Evolutionary conservation across 2,888 invertebrate genomes (phyloP).

Genomic region (Shargacucullia verbasci): DNA sequence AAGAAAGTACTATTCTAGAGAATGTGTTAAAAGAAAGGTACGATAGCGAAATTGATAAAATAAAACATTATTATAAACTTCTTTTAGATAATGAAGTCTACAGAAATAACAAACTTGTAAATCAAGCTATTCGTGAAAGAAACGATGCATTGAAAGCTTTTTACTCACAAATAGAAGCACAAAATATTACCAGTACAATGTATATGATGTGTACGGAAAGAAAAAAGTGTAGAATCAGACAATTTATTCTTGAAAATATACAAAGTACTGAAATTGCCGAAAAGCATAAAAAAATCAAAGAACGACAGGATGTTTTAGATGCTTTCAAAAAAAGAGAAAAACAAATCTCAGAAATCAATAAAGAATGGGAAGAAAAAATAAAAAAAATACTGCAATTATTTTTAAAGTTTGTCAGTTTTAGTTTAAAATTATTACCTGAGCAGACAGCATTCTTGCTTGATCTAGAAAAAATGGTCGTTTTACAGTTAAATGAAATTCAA

Average conservation of each 20-base stretch:
- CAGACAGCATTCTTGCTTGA: constrained; percentile 81
- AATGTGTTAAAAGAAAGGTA: constrained; percentile 66
- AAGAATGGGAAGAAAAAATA: constrained; percentile 79
- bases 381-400: constrained; percentile 79
- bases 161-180: constrained; percentile 73
- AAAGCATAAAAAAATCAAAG: constrained; percentile 70
- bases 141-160: constrained; percentile 79
- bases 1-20: constrained; percentile 70
- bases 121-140: constrained; percentile 69
- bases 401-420: constrained; percentile 81
- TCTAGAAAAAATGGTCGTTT: constrained; percentile 80
- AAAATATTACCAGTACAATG: constrained; percentile 79
- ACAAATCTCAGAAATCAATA: constrained; percentile 71
- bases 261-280: constrained; percentile 71
- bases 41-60: constrained; percentile 69
- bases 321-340: constrained; percentile 65
- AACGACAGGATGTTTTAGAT: constrained; percentile 66
- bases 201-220: constrained; percentile 82
- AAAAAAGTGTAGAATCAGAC: constrained; percentile 81
- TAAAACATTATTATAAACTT: constrained; percentile 76
- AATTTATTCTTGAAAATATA: constrained; percentile 74
- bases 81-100: constrained; percentile 73
- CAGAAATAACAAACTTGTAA: constrained; percentile 69
- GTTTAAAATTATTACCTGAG: constrained; percentile 80
- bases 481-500: constrained; percentile 82